Evolutionary conservation across 2,113 vertebrate species (phyloP).

Genomic region (Meriones unguiculatus): DNA sequence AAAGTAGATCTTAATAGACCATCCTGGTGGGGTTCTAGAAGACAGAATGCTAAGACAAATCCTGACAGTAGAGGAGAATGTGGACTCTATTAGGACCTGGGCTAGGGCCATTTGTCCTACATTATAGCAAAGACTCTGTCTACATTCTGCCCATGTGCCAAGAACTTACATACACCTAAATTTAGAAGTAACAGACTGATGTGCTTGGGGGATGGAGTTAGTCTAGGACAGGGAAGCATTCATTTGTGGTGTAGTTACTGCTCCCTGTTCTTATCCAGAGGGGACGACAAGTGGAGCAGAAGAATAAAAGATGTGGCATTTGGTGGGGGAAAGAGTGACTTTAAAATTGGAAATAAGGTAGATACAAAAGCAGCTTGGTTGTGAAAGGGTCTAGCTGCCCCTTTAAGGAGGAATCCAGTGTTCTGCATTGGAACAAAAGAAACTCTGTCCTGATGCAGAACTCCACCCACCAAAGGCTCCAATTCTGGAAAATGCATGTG

Average conservation of each 20-base stretch:
- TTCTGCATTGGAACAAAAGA: not conserved
- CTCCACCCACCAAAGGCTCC: not conserved
- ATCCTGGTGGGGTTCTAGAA: not conserved
- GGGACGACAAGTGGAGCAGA: not conserved
- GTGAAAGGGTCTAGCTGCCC: not conserved
- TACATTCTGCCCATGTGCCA: not conserved
- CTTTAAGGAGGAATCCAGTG: not conserved
- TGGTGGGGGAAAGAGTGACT: not conserved
- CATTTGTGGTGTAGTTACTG: not conserved
- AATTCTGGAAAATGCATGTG: not conserved
- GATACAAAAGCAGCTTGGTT: not conserved
- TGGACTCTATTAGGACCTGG: not conserved
- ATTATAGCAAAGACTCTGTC: not conserved
- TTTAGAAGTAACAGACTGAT: not conserved
- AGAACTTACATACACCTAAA: not conserved
- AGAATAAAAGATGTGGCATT: not conserved
- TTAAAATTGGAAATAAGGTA: not conserved
- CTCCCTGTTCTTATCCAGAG: not conserved
- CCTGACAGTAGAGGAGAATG: not conserved
- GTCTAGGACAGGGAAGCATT: not conserved
- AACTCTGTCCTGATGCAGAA: not conserved
- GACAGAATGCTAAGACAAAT: not conserved
- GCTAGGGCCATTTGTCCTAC: not conserved
- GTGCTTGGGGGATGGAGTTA: not conserved
- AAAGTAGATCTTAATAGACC: not conserved